Percentiles rank a stretch among this genome's conserved stretches.
Conservation (phyloP, 2,113 vertebrate genomes). For the Potamarius usumacintae region DNA sequence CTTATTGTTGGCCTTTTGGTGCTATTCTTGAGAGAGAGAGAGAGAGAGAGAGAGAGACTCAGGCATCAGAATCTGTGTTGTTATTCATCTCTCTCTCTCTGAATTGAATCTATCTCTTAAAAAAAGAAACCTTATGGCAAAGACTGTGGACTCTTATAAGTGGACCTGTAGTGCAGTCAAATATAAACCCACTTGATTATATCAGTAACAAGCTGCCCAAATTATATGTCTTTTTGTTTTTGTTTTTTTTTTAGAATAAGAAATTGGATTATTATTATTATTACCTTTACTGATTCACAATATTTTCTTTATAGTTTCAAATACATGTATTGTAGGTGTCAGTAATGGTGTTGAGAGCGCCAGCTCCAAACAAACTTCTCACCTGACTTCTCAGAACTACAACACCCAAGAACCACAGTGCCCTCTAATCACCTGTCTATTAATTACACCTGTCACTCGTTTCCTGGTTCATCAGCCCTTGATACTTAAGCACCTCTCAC, state of each 20-base stretch:
- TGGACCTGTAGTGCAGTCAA: neutral
- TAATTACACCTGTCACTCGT: too few species aligned
- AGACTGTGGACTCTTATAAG: neutral
- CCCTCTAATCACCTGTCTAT: too few species aligned
- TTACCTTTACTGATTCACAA: neutral
- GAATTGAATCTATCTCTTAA: neutral
- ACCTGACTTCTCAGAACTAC: too few species aligned
- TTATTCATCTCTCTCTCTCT: constrained; percentile 26
- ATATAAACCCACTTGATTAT: neutral
- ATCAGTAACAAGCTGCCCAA: neutral
- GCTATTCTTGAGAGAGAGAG: constrained; percentile 16
- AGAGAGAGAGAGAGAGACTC: constrained; percentile 9
- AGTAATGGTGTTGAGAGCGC: too few species aligned
- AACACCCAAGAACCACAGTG: too few species aligned
- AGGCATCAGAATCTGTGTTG: neutral
- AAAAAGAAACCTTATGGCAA: too few species aligned
- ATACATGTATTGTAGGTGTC: neutral
- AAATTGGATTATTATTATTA: neutral
- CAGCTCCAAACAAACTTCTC: too few species aligned
- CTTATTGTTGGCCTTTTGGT: neutral
- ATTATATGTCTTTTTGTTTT: neutral
- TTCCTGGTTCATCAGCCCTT: too few species aligned
- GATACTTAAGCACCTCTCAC: too few species aligned
- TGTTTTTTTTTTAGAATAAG: neutral
- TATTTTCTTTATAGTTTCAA: neutral